A percentile compares a stretch with the other conserved stretches of the same genome.
These are phyloP conservation scores for Pseudonaja textilis DNA, from an alignment of 2,113 vertebrate species.

Conservation along the genomic window DNA sequence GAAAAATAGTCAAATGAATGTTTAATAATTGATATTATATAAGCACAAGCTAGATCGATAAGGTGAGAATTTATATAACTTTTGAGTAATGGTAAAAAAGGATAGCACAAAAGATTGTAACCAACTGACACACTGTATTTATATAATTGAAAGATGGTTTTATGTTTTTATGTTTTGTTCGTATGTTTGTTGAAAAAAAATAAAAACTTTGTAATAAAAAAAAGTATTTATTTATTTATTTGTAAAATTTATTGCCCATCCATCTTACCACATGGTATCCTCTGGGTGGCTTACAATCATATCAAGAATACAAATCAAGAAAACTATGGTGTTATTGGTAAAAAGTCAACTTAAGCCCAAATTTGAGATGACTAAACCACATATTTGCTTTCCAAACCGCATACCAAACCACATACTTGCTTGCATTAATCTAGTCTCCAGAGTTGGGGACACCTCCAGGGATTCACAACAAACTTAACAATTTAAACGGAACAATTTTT, in stretches of 20 bases:
- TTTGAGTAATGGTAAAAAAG: no score
- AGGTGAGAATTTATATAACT: no score
- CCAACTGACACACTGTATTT: no score
- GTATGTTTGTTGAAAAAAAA: no score
- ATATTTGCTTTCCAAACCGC: background rate
- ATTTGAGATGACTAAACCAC: background rate
- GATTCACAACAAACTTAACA: background rate
- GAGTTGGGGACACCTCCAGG: background rate
- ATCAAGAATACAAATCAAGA: background rate
- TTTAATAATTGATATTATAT: no score
- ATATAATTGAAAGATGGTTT: no score
- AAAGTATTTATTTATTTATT: background rate
- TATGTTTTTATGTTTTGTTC: no score
- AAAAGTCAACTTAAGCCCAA: background rate
- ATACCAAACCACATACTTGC: no score
- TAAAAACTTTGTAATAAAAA: no score
- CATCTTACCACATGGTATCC: background rate
- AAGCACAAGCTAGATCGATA: no score
- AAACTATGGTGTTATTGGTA: background rate
- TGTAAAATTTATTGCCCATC: background rate
- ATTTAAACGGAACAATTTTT: background rate
- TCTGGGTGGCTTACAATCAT: background rate
- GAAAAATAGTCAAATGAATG: no score
- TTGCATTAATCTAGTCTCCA: background rate
- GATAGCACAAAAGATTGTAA: no score